These are phyloP conservation scores for Oreochromis aureus DNA, from an alignment of 2,113 vertebrate species.

Conservation along the genomic window DNA sequence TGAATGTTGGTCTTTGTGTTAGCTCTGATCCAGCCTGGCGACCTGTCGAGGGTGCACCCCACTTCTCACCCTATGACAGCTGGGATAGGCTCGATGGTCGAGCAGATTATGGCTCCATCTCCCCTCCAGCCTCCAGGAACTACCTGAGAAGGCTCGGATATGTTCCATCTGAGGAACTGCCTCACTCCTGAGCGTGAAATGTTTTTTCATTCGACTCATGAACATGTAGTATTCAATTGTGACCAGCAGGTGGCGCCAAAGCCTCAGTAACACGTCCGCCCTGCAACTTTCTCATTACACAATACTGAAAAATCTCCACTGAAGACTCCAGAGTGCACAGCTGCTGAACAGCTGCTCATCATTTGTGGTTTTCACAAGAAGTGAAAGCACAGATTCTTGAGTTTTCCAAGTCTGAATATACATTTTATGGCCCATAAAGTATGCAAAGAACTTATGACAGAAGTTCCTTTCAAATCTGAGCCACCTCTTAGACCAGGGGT, in stretches of 20 bases:
- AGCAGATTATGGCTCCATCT: neutral
- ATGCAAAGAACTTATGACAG: neutral
- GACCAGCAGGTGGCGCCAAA: neutral
- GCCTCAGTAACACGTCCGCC: neutral
- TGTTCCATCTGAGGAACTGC: neutral
- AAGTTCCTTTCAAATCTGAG: neutral
- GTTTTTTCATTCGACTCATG: neutral
- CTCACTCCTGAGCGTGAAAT: neutral
- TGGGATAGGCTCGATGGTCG: rapidly evolving
- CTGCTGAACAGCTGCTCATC: neutral
- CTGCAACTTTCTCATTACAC: neutral
- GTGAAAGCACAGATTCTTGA: neutral
- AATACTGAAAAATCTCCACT: neutral
- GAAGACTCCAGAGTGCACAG: neutral
- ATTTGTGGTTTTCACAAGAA: neutral
- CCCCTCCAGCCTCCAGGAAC: neutral
- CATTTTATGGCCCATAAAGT: neutral
- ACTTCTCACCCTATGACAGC: neutral
- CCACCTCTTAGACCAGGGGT: neutral
- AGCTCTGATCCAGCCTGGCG: rapidly evolving
- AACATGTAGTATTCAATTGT: neutral
- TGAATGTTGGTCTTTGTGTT: neutral
- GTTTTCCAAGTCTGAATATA: neutral
- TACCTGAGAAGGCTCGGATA: neutral
- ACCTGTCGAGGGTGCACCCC: neutral